Percentiles rank a stretch among this genome's conserved stretches.
phyloP scores from a whole-genome alignment of 2,113 vertebrate species.

The Excalfactoria chinensis region DNA sequence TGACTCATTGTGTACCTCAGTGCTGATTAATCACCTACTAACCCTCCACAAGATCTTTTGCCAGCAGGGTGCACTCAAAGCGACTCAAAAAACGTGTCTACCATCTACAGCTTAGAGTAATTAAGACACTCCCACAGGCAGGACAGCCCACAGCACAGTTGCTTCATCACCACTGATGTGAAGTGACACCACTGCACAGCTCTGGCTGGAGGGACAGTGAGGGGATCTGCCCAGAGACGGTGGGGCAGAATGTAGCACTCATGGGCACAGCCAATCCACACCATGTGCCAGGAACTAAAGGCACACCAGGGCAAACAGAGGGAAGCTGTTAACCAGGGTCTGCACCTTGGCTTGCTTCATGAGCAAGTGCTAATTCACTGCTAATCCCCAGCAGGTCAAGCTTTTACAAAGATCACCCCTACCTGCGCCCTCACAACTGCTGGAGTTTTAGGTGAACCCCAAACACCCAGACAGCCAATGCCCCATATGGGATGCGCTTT shows the following conservation, averaged over 20 bases:
- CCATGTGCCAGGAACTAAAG: not conserved
- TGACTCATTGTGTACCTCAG: conserved; percentile 54
- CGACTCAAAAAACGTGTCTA: not conserved
- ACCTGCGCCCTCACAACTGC: not conserved
- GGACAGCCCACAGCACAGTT: not conserved
- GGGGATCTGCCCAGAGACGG: not conserved
- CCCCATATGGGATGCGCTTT: not conserved
- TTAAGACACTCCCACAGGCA: too few relatives aligned
- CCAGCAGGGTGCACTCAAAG: not conserved
- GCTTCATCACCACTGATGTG: not conserved
- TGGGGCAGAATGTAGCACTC: not conserved
- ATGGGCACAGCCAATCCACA: rapidly evolving
- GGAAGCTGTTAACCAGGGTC: not conserved
- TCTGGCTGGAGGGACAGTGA: not conserved
- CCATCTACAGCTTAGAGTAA: not conserved
- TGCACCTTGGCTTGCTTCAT: not conserved
- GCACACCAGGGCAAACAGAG: not conserved
- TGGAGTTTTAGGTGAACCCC: not conserved
- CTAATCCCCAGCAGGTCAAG: too few relatives aligned
- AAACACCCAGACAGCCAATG: not conserved
- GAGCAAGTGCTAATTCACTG: not conserved
- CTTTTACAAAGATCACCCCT: not conserved
- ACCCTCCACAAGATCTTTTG: conserved; percentile 5
- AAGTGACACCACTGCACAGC: not conserved
- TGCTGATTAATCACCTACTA: conserved; percentile 60